Evolutionary conservation across 2,888 invertebrate species (phyloP).

Genomic region (Aethes cnicana): DNA sequence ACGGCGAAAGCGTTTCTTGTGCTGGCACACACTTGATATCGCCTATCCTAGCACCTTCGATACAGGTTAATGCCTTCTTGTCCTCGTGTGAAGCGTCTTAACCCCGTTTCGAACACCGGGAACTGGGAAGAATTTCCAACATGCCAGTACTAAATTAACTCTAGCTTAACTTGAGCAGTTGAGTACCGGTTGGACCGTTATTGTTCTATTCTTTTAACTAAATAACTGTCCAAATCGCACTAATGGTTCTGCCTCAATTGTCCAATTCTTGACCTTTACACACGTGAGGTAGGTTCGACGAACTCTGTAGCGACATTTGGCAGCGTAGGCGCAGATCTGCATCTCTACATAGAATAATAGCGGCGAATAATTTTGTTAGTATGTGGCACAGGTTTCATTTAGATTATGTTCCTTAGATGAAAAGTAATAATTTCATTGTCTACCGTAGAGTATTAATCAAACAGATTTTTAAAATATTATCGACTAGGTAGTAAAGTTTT

Average conservation of each 20-base stretch:
- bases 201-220: neutral
- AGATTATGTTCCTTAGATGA: too few species aligned
- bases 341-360: too few species aligned
- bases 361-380: too few species aligned
- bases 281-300: slow-evolving; percentile 43
- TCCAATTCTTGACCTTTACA: slow-evolving; percentile 56
- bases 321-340: slow-evolving; percentile 22
- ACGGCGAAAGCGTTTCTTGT: slow-evolving; percentile 12
- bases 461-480: too few species aligned
- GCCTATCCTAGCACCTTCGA: neutral
- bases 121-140: neutral
- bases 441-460: too few species aligned
- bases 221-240: slow-evolving; percentile 13
- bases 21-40: slow-evolving; percentile 4
- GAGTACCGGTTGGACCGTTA: neutral
- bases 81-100: slow-evolving; percentile 11
- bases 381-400: too few species aligned
- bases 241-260: slow-evolving; percentile 15
- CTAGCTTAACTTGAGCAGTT: neutral
- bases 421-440: too few species aligned
- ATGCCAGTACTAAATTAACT: neutral
- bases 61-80: slow-evolving; percentile 4
- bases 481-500: too few species aligned
- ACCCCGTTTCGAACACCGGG: slow-evolving; percentile 15
- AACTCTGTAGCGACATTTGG: slow-evolving; percentile 37